phyloP scores from a whole-genome alignment of 2,888 invertebrate species.

The Silvanus unidentatus region DNA sequence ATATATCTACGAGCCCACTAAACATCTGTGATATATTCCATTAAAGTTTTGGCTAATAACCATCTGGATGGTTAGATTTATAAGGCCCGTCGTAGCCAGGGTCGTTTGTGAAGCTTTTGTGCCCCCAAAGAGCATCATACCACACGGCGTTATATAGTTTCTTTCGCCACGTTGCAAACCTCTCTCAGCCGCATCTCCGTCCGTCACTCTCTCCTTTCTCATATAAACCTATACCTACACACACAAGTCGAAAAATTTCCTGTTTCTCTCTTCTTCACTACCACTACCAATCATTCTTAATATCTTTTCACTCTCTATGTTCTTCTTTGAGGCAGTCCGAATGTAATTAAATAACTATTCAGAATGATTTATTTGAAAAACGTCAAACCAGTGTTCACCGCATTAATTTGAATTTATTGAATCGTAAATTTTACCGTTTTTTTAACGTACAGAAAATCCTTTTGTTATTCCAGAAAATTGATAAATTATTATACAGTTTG shows the following conservation, averaged over 20 bases:
- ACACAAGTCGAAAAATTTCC: too few relatives aligned
- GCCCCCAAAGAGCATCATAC: neutral
- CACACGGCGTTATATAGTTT: too few relatives aligned
- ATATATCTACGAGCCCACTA: conserved; percentile 42
- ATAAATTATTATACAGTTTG: too few relatives aligned
- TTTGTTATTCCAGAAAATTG: too few relatives aligned
- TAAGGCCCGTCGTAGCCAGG: conserved; percentile 3
- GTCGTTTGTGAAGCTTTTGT: neutral
- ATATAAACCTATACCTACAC: too few relatives aligned
- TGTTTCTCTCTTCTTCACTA: neutral
- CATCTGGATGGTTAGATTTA: conserved; percentile 28
- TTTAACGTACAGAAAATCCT: too few relatives aligned
- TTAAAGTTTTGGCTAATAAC: conserved; percentile 41
- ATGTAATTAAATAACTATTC: conserved; percentile 1
- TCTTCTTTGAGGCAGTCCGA: neutral
- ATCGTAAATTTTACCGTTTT: too few relatives aligned
- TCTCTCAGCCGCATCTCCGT: too few relatives aligned
- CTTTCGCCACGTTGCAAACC: too few relatives aligned
- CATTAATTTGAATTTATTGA: too few relatives aligned
- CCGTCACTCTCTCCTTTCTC: too few relatives aligned
- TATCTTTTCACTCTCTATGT: neutral
- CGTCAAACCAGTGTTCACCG: too few relatives aligned
- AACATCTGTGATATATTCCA: conserved; percentile 46
- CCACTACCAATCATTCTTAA: neutral
- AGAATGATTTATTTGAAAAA: conserved; percentile 1